Evolutionary conservation across 1,140 invertebrate species (phyloP).

Genomic region (Zaprionus camerounensis): DNA sequence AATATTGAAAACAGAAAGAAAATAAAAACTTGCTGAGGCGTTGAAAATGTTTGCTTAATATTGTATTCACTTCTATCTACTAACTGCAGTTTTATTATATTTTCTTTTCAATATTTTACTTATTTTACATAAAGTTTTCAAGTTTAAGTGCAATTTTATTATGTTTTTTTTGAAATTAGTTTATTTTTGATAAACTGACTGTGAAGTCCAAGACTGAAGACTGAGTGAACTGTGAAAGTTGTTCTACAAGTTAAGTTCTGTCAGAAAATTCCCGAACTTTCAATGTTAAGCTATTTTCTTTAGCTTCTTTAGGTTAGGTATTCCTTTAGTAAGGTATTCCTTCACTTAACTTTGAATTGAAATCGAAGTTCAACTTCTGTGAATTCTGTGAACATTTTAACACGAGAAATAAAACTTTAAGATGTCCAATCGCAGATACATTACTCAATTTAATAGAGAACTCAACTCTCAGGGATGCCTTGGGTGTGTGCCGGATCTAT

Average conservation of each 20-base stretch:
- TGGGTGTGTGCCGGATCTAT: background rate
- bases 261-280: background rate
- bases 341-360: background rate
- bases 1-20: background rate
- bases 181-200: background rate
- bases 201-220: background rate
- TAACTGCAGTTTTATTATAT: background rate
- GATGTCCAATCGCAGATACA: background rate
- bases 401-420: slow-evolving; percentile 14
- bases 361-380: background rate
- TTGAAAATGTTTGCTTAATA: slow-evolving; percentile 7
- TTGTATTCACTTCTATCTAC: background rate
- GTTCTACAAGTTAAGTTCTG: background rate
- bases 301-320: background rate
- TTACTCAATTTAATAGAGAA: background rate
- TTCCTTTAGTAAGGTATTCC: background rate
- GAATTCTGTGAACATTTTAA: background rate
- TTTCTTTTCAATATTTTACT: slow-evolving; percentile 1
- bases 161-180: background rate
- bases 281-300: too few species aligned
- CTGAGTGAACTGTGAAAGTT: background rate
- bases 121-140: background rate
- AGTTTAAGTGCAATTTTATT: slow-evolving; percentile 1
- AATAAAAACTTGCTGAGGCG: background rate
- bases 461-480: background rate